Evolutionary conservation across 2,888 invertebrate species (phyloP), one percentile per base, ranked within the genome.

Genomic region (Pegoplata infirma): DNA sequence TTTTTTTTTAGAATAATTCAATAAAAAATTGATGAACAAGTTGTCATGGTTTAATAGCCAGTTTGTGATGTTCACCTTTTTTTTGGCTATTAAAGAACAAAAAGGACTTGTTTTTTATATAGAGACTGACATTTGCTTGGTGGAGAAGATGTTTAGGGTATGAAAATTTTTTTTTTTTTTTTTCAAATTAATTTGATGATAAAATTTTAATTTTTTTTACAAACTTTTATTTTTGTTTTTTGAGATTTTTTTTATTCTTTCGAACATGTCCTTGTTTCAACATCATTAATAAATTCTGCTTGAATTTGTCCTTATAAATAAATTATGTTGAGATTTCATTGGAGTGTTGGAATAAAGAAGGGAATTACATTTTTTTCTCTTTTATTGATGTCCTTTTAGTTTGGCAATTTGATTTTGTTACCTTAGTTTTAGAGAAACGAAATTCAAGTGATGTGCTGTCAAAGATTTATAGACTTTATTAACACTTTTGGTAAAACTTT

Each of bases 281-380:
- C 85, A 82, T 85, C 86, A 86, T 87, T 87, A 87, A 87, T 87
- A 86, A 87, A 84, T 85, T 85, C 84, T 80, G 81, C 76, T 80
- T 83, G 84, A 84, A 81, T 83, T n/a, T 81, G 74, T 77, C 66
- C 71, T 75, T 80, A 76, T 82, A 80, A 82, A 82, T 78, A 82
- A 81, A 81, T 83, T 81, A 84, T 84, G 81, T 67, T 72, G 74
- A 81, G 76, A 59, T 81, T 82, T 67, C 10, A 46, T 16, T 58
- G 61, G 21, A 5, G n/a, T 55, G 17, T 23, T 12, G 16, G 36
- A n/a, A 7, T 40, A 10, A 12, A n/a, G n/a, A n/a, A n/a, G n/a
- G n/a, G n/a, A n/a, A n/a, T n/a, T n/a, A n/a, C n/a, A 40, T 28
- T 56, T 17, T 17, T 2, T 23, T 3, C 23, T 40, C 10, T 19